Conservation (phyloP, 2,797 vertebrate genomes). For the Girardinus metallicus region DNA sequence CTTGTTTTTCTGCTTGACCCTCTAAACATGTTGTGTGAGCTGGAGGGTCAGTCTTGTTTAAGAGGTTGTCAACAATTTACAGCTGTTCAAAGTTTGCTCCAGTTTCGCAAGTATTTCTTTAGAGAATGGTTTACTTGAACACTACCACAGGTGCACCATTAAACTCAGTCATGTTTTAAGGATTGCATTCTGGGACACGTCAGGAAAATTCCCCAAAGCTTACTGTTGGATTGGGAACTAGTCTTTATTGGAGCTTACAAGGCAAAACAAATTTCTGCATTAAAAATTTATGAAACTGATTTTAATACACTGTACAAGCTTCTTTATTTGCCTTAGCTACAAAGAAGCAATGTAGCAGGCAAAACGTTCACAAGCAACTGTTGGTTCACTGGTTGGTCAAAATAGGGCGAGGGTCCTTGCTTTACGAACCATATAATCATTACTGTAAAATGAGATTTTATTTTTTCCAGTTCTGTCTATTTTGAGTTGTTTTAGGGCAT, state of each 20-base stretch:
- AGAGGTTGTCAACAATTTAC: background rate
- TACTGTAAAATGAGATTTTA: too few species aligned
- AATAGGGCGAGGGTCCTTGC: background rate
- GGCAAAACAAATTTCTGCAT: background rate
- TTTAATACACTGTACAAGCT: constrained; percentile 24
- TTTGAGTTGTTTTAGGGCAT: too few species aligned
- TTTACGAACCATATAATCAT: background rate
- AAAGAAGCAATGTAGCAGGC: constrained; percentile 14
- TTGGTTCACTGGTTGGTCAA: background rate
- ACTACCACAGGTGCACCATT: background rate
- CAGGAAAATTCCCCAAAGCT: background rate
- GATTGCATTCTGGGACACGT: background rate
- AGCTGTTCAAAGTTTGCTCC: background rate
- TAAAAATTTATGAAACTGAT: background rate
- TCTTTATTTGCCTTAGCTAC: constrained; percentile 34
- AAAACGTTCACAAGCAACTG: background rate
- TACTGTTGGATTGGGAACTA: background rate
- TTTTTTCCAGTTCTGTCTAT: too few species aligned
- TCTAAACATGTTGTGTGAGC: background rate
- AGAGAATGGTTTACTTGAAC: background rate
- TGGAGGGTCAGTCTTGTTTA: background rate
- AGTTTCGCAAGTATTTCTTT: background rate
- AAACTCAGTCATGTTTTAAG: background rate
- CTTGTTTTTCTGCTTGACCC: background rate
- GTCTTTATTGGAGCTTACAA: background rate